Evolutionary conservation across 2,797 vertebrate species (phyloP), one percentile per base, ranked within the genome.

Genomic region (Micromesistius poutassou): DNA sequence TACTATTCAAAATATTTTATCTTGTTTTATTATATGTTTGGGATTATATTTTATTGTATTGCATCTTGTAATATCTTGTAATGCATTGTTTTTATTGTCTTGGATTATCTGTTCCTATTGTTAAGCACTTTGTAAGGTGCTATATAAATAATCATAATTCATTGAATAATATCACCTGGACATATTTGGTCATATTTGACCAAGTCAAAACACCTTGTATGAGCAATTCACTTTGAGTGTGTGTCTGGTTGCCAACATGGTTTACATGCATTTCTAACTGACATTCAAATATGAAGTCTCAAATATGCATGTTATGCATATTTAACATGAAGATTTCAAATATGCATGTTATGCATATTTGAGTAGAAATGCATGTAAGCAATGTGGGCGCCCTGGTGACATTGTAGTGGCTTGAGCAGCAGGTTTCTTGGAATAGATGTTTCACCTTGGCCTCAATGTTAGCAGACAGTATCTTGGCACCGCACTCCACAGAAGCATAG

Each of bases 401-500:
- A 2, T 1, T 55, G 30, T n/a, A 16, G 30, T 42, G 30, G 25
- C 19, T 55, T 22, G 28, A 30, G n/a, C 71, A 31, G 22, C 13
- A n/a, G 10, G 30, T 72, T 66, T n/a, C 36, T 38, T 36, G 35
- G 77, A 13, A 5, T 62, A 46, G 33, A 12, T 22, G 66, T 22
- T 72, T 76, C 91, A 99, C 98, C 97, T 99, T 99, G 88, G 98
- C 98, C 89, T 99, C 98, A 5, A 90, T 96, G 91, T 99, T 99
- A 22, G 97, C 96, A 83, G 97, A 95, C 75, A 99, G 93, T 85
- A 99, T 99, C 94, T 99, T 99, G 87, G 98, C 98, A 82, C 98
- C 98, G 81, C 98, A 99, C 86, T 99, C 98, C 30, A 99, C 97
- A 76, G 98, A 99, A 16, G 98, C 98, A 35, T 99, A 99, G 87